These are phyloP conservation scores for Chiroxiphia lanceolata DNA, from an alignment of 2,797 vertebrate species.

Conservation along the genomic window DNA sequence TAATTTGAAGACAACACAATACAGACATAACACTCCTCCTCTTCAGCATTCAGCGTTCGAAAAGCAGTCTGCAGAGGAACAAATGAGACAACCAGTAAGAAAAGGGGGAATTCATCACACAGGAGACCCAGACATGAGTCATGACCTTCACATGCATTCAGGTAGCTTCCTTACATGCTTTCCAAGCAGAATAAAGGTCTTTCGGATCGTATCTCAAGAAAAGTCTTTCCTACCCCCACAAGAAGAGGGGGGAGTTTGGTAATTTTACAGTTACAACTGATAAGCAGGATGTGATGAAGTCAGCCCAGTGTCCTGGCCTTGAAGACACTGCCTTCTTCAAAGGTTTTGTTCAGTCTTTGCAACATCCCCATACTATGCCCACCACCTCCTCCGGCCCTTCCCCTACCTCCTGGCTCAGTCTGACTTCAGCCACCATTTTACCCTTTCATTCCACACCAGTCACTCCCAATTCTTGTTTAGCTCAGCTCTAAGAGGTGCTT, in stretches of 20 bases:
- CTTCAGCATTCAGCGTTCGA: not conserved
- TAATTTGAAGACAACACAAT: slow-evolving; percentile 3
- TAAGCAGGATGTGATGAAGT: not conserved
- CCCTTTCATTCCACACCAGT: not conserved
- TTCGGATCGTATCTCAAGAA: not conserved
- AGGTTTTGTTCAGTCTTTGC: not conserved
- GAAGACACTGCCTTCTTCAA: not conserved
- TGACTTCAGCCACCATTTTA: not conserved
- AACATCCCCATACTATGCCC: not conserved
- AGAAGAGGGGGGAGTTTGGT: not conserved
- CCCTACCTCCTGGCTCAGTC: not conserved
- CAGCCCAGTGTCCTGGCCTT: not conserved
- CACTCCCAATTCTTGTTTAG: not conserved
- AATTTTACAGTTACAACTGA: not conserved
- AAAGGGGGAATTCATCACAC: not conserved
- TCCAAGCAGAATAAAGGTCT: not conserved
- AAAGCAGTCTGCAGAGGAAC: not conserved
- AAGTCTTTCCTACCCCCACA: not conserved
- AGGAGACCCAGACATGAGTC: not conserved
- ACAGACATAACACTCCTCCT: not conserved
- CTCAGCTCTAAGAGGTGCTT: not conserved
- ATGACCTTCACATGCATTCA: slow-evolving; percentile 1
- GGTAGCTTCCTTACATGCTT: not conserved
- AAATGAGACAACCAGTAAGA: not conserved
- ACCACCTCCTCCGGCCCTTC: not conserved